Conservation (phyloP, 30 jellyfish, hydroid and myxozoan species). For the Rhopilema esculentum region DNA sequence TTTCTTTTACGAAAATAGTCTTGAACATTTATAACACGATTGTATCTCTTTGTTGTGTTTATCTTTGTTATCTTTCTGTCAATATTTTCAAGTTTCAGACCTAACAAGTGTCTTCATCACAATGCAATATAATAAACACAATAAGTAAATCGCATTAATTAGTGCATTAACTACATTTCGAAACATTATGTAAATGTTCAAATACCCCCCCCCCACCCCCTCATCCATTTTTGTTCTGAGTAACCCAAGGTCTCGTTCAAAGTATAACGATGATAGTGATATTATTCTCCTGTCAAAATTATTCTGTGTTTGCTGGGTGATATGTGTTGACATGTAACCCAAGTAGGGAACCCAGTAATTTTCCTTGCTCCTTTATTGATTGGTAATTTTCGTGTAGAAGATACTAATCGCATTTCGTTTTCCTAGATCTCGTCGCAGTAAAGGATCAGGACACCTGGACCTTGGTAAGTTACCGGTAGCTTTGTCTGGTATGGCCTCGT, state of each 20-base stretch:
- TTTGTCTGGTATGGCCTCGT: neutral
- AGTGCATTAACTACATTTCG: neutral
- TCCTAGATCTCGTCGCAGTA: slow-evolving; percentile 67
- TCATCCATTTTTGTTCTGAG: neutral
- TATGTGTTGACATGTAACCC: too few relatives aligned
- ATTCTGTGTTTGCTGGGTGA: too few relatives aligned
- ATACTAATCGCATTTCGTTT: too few relatives aligned
- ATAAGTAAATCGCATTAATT: neutral
- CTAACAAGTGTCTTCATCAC: neutral
- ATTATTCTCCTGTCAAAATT: too few relatives aligned
- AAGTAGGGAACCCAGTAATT: too few relatives aligned
- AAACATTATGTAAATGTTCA: neutral
- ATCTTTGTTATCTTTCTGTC: neutral
- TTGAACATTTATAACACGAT: neutral
- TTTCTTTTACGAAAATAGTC: neutral
- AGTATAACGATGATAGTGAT: too few relatives aligned
- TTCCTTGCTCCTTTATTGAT: too few relatives aligned
- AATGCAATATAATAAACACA: neutral
- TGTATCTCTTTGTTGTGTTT: too few relatives aligned
- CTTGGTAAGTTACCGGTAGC: slow-evolving; percentile 31
- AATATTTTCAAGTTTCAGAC: neutral
- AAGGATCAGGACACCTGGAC: slow-evolving; percentile 65
- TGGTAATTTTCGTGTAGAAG: too few relatives aligned
- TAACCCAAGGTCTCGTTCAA: too few relatives aligned
- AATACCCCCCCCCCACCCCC: too few relatives aligned